Conservation (phyloP, 2,113 vertebrate genomes). For the Ondatra zibethicus region DNA sequence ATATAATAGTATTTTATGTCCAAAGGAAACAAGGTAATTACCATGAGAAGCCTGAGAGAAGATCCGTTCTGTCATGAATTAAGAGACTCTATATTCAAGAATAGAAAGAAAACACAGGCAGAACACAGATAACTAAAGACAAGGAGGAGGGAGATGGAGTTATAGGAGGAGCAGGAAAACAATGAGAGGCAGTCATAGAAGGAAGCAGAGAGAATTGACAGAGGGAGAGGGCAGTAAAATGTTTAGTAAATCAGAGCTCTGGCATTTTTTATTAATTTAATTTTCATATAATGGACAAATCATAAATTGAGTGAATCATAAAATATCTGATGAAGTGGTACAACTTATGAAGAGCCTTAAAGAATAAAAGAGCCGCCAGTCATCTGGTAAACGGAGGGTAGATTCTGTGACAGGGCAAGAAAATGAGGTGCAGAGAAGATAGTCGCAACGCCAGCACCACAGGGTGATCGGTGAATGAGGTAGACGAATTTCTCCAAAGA, state of each 20-base stretch:
- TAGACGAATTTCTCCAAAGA: neutral
- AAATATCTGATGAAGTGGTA: neutral
- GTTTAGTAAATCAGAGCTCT: neutral
- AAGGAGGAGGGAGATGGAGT: neutral
- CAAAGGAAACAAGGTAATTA: neutral
- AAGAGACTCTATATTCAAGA: neutral
- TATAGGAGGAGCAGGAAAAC: no score
- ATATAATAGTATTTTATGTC: neutral
- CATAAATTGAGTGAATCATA: neutral
- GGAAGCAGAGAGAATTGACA: neutral
- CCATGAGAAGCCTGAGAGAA: neutral
- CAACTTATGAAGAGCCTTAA: neutral
- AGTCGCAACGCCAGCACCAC: neutral
- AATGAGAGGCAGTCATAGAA: no score
- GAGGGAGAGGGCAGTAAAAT: neutral
- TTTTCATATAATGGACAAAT: neutral
- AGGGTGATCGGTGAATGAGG: neutral
- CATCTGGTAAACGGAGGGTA: neutral
- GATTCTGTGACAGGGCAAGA: neutral
- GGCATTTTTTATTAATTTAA: neutral
- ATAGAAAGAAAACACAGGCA: neutral
- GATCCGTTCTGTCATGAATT: neutral
- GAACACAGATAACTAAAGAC: neutral
- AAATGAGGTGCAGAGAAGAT: neutral
- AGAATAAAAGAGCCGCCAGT: neutral